Base-by-base conservation (phyloP, 1,140 invertebrate species). In the Diorhabda elongata region DNA sequence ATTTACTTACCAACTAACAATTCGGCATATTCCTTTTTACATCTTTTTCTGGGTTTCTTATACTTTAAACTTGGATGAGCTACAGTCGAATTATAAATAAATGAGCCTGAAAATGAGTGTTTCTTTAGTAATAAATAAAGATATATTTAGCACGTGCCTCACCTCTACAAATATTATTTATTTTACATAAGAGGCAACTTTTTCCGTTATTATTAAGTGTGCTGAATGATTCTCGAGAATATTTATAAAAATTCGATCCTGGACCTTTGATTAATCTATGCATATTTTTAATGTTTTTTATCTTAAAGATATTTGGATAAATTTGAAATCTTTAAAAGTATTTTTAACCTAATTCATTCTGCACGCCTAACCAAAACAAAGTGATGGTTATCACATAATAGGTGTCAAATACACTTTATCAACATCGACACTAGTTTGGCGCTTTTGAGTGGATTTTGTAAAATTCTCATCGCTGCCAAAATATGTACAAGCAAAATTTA, bases 1-100 rank as follows among this genome's bases (percentile, higher is more conserved):
- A 43, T 44, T 64, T 72, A 76, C 70, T 72, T 82, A 86, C 85
- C 84, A 81, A 86, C 81, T 66, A 86, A 69, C 47, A 87, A 69
- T 65, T 86, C 85, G 5, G 82, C 79, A 78, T 83, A 85, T 67
- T 82, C 82, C 71, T 81, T 84, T 3, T 43, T 80, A 64, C 79
- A 81, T 68, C 81, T 83, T 65, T 79, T 80, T 57, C 71, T 77
- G 26, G 45, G 67, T 65, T 73, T 70, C 56, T 72, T 75, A 3
- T 11, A n/a, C 42, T 70, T 68, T 64, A 76, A 64, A 61, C 68
- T 71, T 42, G 73, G 71, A 68, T 73, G 75, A 9, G 71, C 74
- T 61, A 71, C 58, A 26, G 77, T 77, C 9, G 78, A 78, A 64
- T 78, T 75, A 59, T 71, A 58, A 62, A 75, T 69, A 8, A 69